These are phyloP conservation scores for Habropoda laboriosa DNA, from an alignment of 1,140 invertebrate genomes.

Conservation along the genomic window DNA sequence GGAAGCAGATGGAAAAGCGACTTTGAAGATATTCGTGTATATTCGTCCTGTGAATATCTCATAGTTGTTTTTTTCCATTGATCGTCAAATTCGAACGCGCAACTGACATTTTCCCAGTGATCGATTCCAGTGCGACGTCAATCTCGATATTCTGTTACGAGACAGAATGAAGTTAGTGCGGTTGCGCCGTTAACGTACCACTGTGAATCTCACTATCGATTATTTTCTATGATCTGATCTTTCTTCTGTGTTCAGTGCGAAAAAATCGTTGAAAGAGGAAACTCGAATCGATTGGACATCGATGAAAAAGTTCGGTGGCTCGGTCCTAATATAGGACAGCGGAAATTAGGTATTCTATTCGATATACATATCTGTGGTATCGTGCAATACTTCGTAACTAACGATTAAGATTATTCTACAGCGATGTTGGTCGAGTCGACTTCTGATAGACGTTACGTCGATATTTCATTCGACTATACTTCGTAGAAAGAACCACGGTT, in stretches of 20 bases:
- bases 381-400: slow-evolving; percentile 13
- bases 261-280: not conserved
- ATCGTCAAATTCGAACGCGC: no score
- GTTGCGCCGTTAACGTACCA: not conserved
- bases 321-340: slow-evolving; percentile 31
- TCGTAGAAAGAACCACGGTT: not conserved
- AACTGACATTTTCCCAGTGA: no score
- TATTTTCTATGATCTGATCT: not conserved
- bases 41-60: slow-evolving; percentile 36
- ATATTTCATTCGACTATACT: not conserved
- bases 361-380: slow-evolving; percentile 15
- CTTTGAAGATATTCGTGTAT: not conserved
- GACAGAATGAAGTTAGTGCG: not conserved
- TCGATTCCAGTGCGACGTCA: not conserved
- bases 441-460: not conserved
- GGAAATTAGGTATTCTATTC: slow-evolving; percentile 19
- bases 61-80: not conserved
- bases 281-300: not conserved
- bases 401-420: slow-evolving; percentile 17
- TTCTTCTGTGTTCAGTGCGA: not conserved
- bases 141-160: not conserved
- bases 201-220: not conserved
- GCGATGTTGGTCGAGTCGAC: not conserved
- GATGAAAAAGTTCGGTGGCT: not conserved
- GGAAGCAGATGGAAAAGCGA: not conserved